phyloP scores from a whole-genome alignment of 23 tunicate genomes.

The Halocynthia roretzi region DNA sequence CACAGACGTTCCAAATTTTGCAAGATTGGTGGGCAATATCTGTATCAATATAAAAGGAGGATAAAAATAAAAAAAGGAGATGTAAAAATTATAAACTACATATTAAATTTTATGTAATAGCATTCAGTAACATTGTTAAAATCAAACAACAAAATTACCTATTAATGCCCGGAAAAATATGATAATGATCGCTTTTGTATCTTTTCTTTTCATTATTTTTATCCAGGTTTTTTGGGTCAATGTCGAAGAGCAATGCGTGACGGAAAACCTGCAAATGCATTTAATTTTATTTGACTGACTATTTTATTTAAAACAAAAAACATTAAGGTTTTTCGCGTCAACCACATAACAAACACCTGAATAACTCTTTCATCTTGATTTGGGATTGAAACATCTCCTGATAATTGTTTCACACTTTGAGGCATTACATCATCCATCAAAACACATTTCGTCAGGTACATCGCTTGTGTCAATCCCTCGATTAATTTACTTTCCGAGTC shows the following conservation, averaged over 20 bases:
- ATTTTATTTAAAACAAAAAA: neutral
- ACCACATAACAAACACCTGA: conserved; percentile 29
- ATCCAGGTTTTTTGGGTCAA: conserved; percentile 50
- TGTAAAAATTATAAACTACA: neutral
- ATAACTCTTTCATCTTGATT: conserved; percentile 45
- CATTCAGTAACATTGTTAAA: neutral
- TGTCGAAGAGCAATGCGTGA: conserved; percentile 61
- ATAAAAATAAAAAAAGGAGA: conserved; percentile 1
- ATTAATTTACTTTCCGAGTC: conserved; percentile 6
- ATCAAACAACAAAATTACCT: conserved; percentile 21
- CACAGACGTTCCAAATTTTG: conserved; percentile 48
- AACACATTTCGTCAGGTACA: conserved; percentile 64
- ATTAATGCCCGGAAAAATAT: conserved; percentile 17
- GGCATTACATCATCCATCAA: conserved; percentile 49
- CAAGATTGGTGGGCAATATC: conserved; percentile 33
- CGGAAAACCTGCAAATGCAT: conserved; percentile 37
- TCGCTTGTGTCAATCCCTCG: conserved; percentile 53
- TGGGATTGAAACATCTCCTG: conserved; percentile 6
- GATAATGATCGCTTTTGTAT: conserved; percentile 17
- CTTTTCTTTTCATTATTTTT: conserved; percentile 4
- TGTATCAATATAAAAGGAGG: neutral
- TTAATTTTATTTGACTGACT: neutral
- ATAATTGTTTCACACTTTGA: conserved; percentile 8
- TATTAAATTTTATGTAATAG: neutral
- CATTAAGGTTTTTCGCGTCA: neutral